A percentile compares a stretch with the other conserved stretches of the same genome.
Evolutionary conservation across 1,140 invertebrate genomes (phyloP).

Genomic region (Drosophila erecta): DNA sequence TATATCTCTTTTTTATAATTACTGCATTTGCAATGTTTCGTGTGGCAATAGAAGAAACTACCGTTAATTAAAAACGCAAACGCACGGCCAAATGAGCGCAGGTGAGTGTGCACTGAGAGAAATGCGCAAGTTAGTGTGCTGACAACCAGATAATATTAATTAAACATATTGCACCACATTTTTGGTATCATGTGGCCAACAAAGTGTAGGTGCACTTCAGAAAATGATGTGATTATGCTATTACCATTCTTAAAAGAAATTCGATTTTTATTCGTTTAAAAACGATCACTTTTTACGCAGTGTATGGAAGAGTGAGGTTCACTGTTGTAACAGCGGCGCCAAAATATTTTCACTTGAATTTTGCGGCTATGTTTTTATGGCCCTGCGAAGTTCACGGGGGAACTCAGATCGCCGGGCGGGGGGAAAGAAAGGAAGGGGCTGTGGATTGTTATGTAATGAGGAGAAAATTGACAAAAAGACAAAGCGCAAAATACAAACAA

Average conservation of each 20-base stretch:
- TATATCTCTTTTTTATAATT: constrained; percentile 60
- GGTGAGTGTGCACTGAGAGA: constrained; percentile 16
- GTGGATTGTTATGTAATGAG: constrained; percentile 64
- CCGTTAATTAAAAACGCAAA: constrained; percentile 80
- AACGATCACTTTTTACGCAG: not conserved
- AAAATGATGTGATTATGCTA: no score
- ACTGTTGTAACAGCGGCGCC: constrained; percentile 58
- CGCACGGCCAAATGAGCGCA: constrained; percentile 63
- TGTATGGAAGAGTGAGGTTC: constrained; percentile 14
- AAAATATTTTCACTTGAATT: constrained; percentile 76
- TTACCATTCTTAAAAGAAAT: no score
- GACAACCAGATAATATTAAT: not conserved
- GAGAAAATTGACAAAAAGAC: constrained; percentile 74
- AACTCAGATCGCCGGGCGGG: constrained; percentile 10
- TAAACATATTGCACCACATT: not conserved
- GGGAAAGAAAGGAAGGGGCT: not conserved
- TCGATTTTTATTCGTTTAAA: not conserved
- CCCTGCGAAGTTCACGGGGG: constrained; percentile 55
- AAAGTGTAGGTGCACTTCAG: no score
- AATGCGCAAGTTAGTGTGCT: not conserved
- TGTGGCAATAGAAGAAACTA: constrained; percentile 76
- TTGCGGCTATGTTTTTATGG: constrained; percentile 56
- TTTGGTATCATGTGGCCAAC: no score
- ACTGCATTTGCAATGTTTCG: constrained; percentile 78
- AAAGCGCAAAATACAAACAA: constrained; percentile 60